Evolutionary conservation across 1,140 invertebrate genomes (phyloP).

Genomic region (Stegodyphus mimosarum): DNA sequence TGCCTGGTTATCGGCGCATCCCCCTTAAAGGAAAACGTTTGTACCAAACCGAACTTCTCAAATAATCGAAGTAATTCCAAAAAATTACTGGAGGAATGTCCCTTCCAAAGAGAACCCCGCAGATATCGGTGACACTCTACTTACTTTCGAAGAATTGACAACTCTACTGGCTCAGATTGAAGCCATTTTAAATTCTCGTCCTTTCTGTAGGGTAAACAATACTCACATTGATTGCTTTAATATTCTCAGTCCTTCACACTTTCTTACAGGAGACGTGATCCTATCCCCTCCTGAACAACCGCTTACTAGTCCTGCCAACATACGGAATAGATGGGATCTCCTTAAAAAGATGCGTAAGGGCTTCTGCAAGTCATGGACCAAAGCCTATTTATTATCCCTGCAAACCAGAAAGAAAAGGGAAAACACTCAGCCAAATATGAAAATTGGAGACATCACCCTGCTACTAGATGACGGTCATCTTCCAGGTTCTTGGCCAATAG

Average conservation of each 20-base stretch:
- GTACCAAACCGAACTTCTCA: neutral
- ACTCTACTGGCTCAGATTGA: slow-evolving; percentile 26
- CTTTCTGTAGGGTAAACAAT: slow-evolving; percentile 2
- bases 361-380: neutral
- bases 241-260: slow-evolving; percentile 2
- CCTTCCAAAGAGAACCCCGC: neutral
- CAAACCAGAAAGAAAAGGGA: slow-evolving; percentile 8
- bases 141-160: slow-evolving; percentile 32
- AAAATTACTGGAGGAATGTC: neutral
- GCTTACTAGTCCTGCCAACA: too few relatives aligned
- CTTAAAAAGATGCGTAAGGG: neutral
- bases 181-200: slow-evolving; percentile 32
- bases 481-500: slow-evolving; percentile 1
- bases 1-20: neutral
- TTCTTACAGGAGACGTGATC: slow-evolving; percentile 4
- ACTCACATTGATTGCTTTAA: neutral
- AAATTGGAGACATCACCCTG: neutral
- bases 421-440: neutral
- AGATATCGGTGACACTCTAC: neutral
- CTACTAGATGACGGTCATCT: neutral
- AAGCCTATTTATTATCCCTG: neutral
- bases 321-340: neutral
- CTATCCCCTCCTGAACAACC: neutral
- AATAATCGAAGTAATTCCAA: neutral
- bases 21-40: neutral